Conservation (phyloP, 2,113 vertebrate genomes). For the Lycocorax pyrrhopterus region DNA sequence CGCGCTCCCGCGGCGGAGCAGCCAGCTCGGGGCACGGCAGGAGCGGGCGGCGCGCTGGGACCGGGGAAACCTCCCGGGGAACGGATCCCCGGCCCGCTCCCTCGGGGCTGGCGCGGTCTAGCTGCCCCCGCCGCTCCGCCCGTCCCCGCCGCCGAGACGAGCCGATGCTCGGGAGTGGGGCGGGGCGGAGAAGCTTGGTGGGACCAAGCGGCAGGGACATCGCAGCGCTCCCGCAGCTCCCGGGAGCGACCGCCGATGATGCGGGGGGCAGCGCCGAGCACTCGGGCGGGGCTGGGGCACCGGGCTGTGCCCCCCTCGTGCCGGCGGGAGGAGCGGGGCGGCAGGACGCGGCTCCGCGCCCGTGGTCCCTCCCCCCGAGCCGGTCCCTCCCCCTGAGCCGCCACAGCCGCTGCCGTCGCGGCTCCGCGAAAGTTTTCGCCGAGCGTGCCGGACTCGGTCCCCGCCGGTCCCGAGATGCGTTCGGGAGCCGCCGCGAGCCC, state of each 20-base stretch:
- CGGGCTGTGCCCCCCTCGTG: neutral
- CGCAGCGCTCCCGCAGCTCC: neutral
- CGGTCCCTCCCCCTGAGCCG: neutral
- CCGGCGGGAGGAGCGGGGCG: neutral
- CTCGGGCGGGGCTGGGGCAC: neutral
- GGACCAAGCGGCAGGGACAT: neutral
- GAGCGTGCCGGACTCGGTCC: neutral
- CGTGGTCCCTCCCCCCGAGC: neutral
- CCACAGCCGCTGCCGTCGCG: neutral
- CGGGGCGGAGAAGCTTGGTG: too few species aligned
- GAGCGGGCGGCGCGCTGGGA: neutral
- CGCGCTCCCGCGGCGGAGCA: neutral
- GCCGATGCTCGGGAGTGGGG: neutral
- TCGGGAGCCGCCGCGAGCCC: neutral
- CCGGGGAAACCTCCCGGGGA: neutral
- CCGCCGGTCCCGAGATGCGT: conserved; percentile 10
- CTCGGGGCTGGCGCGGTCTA: neutral
- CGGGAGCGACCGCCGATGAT: neutral
- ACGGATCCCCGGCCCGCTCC: neutral
- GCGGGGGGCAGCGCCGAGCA: neutral
- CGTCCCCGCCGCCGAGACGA: neutral
- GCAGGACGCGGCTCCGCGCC: neutral
- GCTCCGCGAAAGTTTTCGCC: conserved; percentile 46
- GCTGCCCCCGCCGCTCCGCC: neutral
- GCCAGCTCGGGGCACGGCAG: neutral